phyloP scores from a whole-genome alignment of 2,888 invertebrate species.

The Tetanocera ferruginea region DNA sequence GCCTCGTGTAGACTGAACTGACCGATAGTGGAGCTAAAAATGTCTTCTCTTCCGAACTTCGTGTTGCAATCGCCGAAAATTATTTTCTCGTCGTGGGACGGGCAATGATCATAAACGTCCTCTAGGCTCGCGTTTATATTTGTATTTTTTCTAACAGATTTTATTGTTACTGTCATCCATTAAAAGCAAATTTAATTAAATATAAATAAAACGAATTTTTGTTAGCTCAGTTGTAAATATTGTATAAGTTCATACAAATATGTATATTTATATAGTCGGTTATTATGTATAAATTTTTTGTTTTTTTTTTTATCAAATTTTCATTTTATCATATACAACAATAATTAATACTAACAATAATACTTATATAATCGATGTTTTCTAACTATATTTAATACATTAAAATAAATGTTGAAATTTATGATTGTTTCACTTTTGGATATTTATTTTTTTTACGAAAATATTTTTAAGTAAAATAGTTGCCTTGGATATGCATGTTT shows the following conservation, averaged over 20 bases:
- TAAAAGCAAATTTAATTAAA: not conserved
- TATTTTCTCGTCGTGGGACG: too few species aligned
- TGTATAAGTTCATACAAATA: constrained; percentile 52
- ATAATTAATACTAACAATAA: constrained; percentile 30
- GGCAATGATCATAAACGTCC: too few species aligned
- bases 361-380: constrained; percentile 11
- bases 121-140: too few species aligned
- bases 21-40: too few species aligned
- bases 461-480: not conserved
- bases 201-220: not conserved
- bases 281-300: not conserved
- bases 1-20: too few species aligned
- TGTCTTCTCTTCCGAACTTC: too few species aligned
- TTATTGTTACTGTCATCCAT: too few species aligned
- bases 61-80: too few species aligned
- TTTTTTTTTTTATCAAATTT: not conserved
- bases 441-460: not conserved
- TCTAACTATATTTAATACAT: constrained; percentile 6
- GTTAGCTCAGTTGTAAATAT: not conserved
- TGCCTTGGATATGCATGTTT: not conserved
- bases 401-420: not conserved
- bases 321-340: not conserved
- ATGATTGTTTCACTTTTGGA: not conserved
- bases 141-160: too few species aligned
- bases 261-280: constrained; percentile 46